Evolutionary conservation across 2,888 invertebrate genomes (phyloP), one percentile per base, ranked within the genome.

Genomic region (Dichetophora obliterata): DNA sequence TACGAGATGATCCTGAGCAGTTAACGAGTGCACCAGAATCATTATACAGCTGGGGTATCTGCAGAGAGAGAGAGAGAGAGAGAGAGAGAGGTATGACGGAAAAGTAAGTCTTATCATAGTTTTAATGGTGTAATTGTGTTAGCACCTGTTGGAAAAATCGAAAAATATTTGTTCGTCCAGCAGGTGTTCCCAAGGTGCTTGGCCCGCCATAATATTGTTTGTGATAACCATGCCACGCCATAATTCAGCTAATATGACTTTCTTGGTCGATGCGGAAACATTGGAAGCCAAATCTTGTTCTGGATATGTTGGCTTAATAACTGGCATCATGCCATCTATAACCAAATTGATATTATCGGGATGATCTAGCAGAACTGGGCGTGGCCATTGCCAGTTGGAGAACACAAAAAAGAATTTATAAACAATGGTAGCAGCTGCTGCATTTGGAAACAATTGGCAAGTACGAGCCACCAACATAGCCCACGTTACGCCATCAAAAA

Each of bases 231-330:
- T 86, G 86, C 95, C 97, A 75, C 93, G 91, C 86, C 95, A 93
- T 84, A 98, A 96, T 88, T 97, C 97, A 82, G 96, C 95, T 89
- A 95, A 93, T 91, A 99, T 98, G 81, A 99, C 95, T 9, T 95
- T 94, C 82, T 96, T 91, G 0, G 98, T 98, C 4, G 98, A 98
- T 22, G 93, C 92, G 0, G 98, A 97, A 5, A 99, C 99, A 87
- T 99, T 99, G 90, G 97, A 98, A 5, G 99, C 99, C 3, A 99
- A 99, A 90, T 99, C 99, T 90, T 99, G 99, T 88, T 99, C 98
- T 0, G 99, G 99, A 91, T 98, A 99, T 0, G 98, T 98, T 1
- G 99, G 99, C 0, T 99, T 99, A 84, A 99, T 99, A 85, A 99
- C 99, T 19, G 99, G 99, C 99, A 98, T 98, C 85, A 99, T 90